Evolutionary conservation across 2,113 vertebrate species (phyloP), one percentile per base, ranked within the genome.

Genomic region (Chionis minor): DNA sequence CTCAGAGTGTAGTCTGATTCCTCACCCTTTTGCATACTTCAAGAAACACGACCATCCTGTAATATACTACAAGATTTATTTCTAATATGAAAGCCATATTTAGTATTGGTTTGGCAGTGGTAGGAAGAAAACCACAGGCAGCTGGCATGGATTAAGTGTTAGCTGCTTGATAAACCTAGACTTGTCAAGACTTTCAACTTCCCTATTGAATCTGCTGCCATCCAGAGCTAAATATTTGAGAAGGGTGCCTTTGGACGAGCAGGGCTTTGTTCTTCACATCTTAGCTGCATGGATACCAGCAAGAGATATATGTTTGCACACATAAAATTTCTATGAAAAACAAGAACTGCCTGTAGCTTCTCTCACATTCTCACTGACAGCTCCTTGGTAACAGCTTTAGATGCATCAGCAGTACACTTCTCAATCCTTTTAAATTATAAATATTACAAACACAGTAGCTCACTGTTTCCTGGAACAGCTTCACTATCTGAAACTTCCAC

Each of bases 121-220:
- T 40, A 47, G 85, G 66, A 86, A 88, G 87, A 54, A 92, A 96
- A 87, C 81, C 94, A 91, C 91, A 82, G 92, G 87, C 81, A 91
- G 94, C 92, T 95, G 93, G 91, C 91, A 93, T 13, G 44, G 84
- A 90, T 81, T 89, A 88, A 82, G 74, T 65, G 77, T 87, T 56
- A 94, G 87, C 44, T 94, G 84, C 85, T 90, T 87, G 95, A 93
- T 96, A 94, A 96, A 96, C 92, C 90, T 93, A 81, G 65, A 84
- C 55, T 6, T 91, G 73, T 74, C 78, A 94, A 38, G 83, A 90
- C 54, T 79, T 81, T 54, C 30, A 61, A 2, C 23, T 69, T 93
- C 52, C 86, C 74, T 85, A 47, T 62, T 94, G 70, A 44, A 72
- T 71, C 77, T 95, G 40, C 81, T 82, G 89, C 87, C 49, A 81